These are phyloP conservation scores for Holacanthella duospinosa DNA, from an alignment of 2,888 invertebrate species.

Conservation along the genomic window DNA sequence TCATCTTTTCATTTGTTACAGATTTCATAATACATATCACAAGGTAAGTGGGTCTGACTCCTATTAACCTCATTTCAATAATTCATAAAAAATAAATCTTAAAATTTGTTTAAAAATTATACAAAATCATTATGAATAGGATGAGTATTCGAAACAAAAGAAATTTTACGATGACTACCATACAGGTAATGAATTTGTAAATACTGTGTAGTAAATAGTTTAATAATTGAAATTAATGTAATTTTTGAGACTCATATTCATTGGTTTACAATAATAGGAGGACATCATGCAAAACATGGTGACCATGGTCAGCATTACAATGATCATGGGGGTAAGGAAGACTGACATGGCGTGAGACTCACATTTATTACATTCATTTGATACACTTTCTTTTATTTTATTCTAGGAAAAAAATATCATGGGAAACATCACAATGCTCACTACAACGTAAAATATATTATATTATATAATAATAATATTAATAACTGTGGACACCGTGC, in stretches of 20 bases:
- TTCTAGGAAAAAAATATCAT: conserved; percentile 36
- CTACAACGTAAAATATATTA: conserved; percentile 27
- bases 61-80: neutral
- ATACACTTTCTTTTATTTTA: neutral
- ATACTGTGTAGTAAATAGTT: no score
- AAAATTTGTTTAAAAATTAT: no score
- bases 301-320: conserved; percentile 34
- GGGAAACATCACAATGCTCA: conserved; percentile 37
- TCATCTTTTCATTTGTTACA: neutral
- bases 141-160: conserved; percentile 38
- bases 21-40: conserved; percentile 37
- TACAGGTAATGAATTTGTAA: no score
- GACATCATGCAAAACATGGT: conserved; percentile 36
- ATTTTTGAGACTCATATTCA: neutral
- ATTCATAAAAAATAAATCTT: no score
- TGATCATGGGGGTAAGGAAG: conserved; percentile 29
- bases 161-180: conserved; percentile 38
- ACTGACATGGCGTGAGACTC: neutral
- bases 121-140: conserved; percentile 10
- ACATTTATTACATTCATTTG: no score
- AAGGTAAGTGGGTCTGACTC: conserved; percentile 27
- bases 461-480: no score
- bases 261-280: conserved; percentile 16
- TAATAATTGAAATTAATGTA: neutral
- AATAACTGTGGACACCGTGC: no score